Evolutionary conservation across 1,140 invertebrate species (phyloP).

Genomic region (Pseudomyrmex dendroicus): DNA sequence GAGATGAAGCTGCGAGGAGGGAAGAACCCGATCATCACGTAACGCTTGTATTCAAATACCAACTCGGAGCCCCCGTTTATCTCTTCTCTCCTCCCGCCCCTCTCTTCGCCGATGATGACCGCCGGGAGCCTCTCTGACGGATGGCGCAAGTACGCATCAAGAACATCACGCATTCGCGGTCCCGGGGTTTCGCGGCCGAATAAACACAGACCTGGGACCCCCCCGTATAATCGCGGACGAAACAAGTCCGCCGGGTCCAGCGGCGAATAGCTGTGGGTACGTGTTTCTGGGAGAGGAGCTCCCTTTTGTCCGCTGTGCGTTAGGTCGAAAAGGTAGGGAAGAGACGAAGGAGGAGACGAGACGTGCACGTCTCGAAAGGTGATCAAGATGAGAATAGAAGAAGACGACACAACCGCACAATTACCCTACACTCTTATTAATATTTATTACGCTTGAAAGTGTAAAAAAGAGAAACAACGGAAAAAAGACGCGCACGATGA

Average conservation of each 20-base stretch:
- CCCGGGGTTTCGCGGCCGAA: constrained; percentile 34
- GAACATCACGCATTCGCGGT: neutral
- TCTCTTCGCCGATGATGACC: neutral
- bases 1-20: neutral
- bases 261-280: constrained; percentile 3
- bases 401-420: too few species aligned
- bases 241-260: constrained; percentile 53
- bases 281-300: constrained; percentile 40
- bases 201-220: constrained; percentile 53
- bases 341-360: neutral
- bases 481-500: neutral
- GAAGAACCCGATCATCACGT: constrained; percentile 21
- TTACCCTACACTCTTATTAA: too few species aligned
- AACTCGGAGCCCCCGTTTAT: constrained; percentile 19
- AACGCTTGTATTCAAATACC: constrained; percentile 53
- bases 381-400: neutral
- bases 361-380: neutral
- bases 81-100: constrained; percentile 2
- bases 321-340: neutral
- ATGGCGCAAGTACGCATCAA: constrained; percentile 14
- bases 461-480: neutral
- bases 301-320: constrained; percentile 65
- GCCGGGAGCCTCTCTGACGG: constrained; percentile 14
- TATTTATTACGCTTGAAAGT: too few species aligned
- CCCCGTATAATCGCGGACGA: constrained; percentile 62